These are phyloP conservation scores for Actinopyga echinites DNA, from an alignment of 53 echinoderm and acorn worm species.

Conservation along the genomic window DNA sequence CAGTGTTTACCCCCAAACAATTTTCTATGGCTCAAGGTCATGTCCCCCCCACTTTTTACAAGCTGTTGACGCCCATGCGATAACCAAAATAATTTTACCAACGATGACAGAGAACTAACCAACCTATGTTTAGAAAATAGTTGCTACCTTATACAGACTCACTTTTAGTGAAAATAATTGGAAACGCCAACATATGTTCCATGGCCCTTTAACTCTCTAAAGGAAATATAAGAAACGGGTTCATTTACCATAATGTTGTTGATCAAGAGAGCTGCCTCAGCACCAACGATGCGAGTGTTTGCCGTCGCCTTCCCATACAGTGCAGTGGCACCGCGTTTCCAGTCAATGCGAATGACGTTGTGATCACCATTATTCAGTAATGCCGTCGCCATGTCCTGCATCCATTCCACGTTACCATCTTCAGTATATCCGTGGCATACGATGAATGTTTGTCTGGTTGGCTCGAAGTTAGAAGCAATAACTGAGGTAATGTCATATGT, in stretches of 20 bases:
- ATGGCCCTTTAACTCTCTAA: too few species aligned
- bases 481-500: constrained; percentile 60
- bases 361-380: constrained; percentile 70
- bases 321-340: constrained; percentile 68
- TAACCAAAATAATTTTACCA: too few species aligned
- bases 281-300: constrained; percentile 89
- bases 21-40: too few species aligned
- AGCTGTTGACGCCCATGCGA: too few species aligned
- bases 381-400: constrained; percentile 70
- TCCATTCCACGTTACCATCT: constrained; percentile 75
- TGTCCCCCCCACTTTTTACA: too few species aligned
- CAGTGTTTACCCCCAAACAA: too few species aligned
- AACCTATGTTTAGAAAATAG: too few species aligned
- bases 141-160: too few species aligned
- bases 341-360: constrained; percentile 85
- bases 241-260: constrained; percentile 70
- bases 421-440: constrained; percentile 63
- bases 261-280: constrained; percentile 80
- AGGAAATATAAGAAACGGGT: not conserved
- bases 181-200: too few species aligned
- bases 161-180: too few species aligned
- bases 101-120: too few species aligned
- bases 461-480: constrained; percentile 63
- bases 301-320: constrained; percentile 69
- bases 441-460: constrained; percentile 39